Evolutionary conservation across 2,888 invertebrate species (phyloP).

Genomic region (Cryptus viduatorius): DNA sequence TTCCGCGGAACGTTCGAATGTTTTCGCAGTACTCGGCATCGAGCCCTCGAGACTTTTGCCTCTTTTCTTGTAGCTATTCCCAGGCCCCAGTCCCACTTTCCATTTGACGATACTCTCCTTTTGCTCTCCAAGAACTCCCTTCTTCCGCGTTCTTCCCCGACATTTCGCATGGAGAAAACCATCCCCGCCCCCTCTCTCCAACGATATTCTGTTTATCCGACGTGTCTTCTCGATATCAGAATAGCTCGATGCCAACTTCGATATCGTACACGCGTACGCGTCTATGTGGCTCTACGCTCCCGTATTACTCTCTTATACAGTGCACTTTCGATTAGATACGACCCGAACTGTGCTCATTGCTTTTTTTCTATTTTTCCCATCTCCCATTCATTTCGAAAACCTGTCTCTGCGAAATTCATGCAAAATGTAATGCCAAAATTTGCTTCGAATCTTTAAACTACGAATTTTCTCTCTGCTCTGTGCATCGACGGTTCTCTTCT

Average conservation of each 20-base stretch:
- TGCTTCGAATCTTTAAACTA: neutral
- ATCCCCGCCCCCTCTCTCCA: neutral
- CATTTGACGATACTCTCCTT: constrained; percentile 10
- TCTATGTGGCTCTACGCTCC: neutral
- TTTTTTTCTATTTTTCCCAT: neutral
- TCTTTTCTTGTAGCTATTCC: constrained; percentile 16
- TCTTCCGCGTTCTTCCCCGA: constrained; percentile 9
- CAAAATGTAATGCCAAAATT: neutral
- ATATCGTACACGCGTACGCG: constrained; percentile 9
- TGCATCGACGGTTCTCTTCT: neutral
- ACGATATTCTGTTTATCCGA: constrained; percentile 44
- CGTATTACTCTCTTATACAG: constrained; percentile 12
- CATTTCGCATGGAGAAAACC: constrained; percentile 23
- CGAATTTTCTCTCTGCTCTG: neutral
- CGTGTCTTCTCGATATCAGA: constrained; percentile 46
- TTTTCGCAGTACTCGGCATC: constrained; percentile 70
- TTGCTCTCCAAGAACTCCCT: neutral
- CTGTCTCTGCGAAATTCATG: neutral
- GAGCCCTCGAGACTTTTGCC: constrained; percentile 43
- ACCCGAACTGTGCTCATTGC: neutral
- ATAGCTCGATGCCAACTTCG: constrained; percentile 49
- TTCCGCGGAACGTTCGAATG: constrained; percentile 71
- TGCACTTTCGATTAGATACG: neutral
- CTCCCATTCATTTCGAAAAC: neutral
- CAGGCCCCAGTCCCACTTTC: neutral